Percentiles rank a stretch among this genome's conserved stretches.
phyloP scores from a whole-genome alignment of 2,113 vertebrate genomes.

The Leucoraja erinaceus region DNA sequence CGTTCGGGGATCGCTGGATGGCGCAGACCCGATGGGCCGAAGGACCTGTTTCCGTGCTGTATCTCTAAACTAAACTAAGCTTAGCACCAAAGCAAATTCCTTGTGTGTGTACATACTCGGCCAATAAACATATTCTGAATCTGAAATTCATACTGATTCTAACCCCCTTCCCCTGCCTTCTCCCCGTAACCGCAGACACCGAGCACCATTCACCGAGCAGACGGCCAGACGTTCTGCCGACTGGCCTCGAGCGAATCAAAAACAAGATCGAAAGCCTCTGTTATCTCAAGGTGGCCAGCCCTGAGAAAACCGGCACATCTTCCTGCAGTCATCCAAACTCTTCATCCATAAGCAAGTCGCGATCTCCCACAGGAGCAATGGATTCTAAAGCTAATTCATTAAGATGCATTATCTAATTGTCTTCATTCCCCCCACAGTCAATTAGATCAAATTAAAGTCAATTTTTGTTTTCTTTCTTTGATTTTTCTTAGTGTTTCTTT shows the following conservation, averaged over 20 bases:
- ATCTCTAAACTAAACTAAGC: too few species aligned
- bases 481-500: constrained; percentile 37
- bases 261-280: background rate
- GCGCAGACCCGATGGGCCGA: too few species aligned
- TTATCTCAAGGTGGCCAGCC: constrained; percentile 38
- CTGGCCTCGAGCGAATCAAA: background rate
- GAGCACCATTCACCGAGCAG: background rate
- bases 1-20: too few species aligned
- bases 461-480: constrained; percentile 46
- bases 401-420: constrained; percentile 50
- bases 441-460: constrained; percentile 55
- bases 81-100: too few species aligned
- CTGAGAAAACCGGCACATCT: background rate
- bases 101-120: too few species aligned
- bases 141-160: too few species aligned
- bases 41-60: too few species aligned
- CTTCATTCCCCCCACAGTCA: constrained; percentile 50
- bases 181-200: too few species aligned
- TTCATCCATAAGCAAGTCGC: constrained; percentile 41
- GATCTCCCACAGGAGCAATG: constrained; percentile 45
- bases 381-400: constrained; percentile 50
- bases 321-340: constrained; percentile 31
- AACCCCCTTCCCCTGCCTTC: too few species aligned
- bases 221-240: background rate
- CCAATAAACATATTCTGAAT: too few species aligned